Percentiles rank a stretch among this genome's conserved stretches.
Conservation (phyloP, 2,888 invertebrate genomes). For the Lypha dubia region DNA sequence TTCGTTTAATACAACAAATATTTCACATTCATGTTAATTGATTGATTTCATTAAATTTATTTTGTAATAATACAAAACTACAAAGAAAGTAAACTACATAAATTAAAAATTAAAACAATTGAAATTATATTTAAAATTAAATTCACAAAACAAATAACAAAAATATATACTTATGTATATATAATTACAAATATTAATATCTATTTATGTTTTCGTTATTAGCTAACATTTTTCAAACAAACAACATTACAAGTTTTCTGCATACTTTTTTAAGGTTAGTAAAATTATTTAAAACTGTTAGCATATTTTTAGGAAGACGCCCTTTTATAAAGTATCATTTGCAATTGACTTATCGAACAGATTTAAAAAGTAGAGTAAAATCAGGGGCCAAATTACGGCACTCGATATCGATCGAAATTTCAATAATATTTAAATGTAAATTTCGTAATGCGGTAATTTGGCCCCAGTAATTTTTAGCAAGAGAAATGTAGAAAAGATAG, state of each 20-base stretch:
- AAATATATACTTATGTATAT: no score
- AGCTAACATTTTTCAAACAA: not conserved
- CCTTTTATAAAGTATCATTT: not conserved
- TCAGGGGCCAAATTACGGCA: no score
- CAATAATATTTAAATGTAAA: no score
- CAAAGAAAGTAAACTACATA: constrained; percentile 41
- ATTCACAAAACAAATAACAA: constrained; percentile 4
- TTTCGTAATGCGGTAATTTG: no score
- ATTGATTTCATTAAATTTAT: constrained; percentile 20
- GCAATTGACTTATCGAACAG: not conserved
- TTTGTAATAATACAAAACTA: constrained; percentile 26
- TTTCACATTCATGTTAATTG: not conserved
- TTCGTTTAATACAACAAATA: constrained; percentile 44
- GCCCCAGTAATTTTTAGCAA: no score
- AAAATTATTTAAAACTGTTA: constrained; percentile 12
- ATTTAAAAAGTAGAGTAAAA: not conserved
- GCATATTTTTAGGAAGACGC: not conserved
- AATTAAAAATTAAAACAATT: constrained; percentile 24
- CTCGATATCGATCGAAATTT: no score
- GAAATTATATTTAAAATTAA: constrained; percentile 23
- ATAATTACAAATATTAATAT: constrained; percentile 5
- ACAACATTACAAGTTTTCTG: not conserved
- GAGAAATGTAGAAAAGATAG: no score
- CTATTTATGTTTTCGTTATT: not conserved
- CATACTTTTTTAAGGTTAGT: constrained; percentile 33